These are phyloP conservation scores for Urechis unicinctus DNA, from an alignment of 2,888 invertebrate species.

Conservation along the genomic window DNA sequence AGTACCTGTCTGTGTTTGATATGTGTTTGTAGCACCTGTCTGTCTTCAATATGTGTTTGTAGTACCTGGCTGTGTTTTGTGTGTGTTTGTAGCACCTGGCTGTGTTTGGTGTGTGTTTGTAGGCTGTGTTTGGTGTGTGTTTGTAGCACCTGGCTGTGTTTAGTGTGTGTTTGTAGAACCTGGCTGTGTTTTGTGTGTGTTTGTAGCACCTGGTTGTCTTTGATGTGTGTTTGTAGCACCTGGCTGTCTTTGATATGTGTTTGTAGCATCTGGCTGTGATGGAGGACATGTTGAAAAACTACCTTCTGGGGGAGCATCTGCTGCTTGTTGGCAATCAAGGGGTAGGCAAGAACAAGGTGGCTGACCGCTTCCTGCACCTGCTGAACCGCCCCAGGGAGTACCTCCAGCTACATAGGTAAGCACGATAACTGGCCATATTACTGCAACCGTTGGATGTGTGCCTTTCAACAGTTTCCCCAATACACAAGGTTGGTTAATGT, in stretches of 20 bases:
- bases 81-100: too few species aligned
- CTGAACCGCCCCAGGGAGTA: constrained; percentile 88
- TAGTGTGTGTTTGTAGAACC: too few species aligned
- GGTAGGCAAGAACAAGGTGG: constrained; percentile 94
- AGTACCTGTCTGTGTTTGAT: too few species aligned
- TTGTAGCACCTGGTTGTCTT: neutral
- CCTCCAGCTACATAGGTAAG: constrained; percentile 71
- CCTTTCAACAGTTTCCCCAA: neutral
- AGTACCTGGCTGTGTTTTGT: too few species aligned
- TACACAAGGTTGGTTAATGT: neutral
- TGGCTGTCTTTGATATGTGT: constrained; percentile 1
- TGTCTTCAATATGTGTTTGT: too few species aligned
- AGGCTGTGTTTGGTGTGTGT: too few species aligned
- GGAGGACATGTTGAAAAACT: constrained; percentile 84
- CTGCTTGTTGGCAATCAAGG: constrained; percentile 90
- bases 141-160: too few species aligned
- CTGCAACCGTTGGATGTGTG: neutral
- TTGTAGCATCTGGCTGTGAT: constrained; percentile 73
- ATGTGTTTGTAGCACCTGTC: too few species aligned
- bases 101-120: too few species aligned
- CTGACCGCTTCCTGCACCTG: constrained; percentile 80
- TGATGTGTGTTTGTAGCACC: neutral
- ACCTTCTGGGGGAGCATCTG: constrained; percentile 81
- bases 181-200: too few species aligned
- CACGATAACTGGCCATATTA: too few species aligned